Base-by-base conservation (phyloP, 2,797 vertebrate genomes). In the Enteromius viviparus region DNA sequence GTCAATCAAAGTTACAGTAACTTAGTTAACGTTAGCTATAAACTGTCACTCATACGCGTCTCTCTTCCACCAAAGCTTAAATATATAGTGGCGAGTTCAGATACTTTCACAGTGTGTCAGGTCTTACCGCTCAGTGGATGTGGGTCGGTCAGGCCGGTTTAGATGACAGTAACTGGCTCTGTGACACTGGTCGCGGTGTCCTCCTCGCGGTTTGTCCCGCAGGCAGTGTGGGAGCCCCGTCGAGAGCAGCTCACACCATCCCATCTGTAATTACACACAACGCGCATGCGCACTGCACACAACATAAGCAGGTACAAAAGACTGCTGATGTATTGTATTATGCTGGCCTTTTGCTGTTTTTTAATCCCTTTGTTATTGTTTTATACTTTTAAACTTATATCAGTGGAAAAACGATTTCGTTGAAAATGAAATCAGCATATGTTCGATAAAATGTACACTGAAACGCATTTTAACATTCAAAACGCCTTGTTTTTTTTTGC, bases 211-310 rank as follows among this genome's bases (percentile, higher is more conserved):
- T 77, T 9, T 64, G 55, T 81, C 69, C 69, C 29, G 55, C 66
- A 29, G 19, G 78, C 37, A 37, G 29, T 53, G 34, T 75, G 49
- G 3, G 55, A 64, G 60, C 74, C 60, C 80, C 47, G 32, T 34
- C 26, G 69, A 49, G 7, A 76, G 23, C 70, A 49, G 21, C 21
- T 47, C 21, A 47, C 76, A 17, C 15, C 37, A 75, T 85, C 70
- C 77, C 51, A 6, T 55, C 45, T 23, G 58, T 64, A 69, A 81
- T 42, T 45, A 81, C 9, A 8, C 37, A 40, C 12, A 60, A 0
- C 0, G 49, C 87, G 82, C 87, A 84, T 75, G 87, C 87, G 87
- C 80, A 72, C 8, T 49, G n/a, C 34, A 26, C 37, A 21, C 3
- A 37, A 12, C 32, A 49, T n/a, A 40, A 60, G 37, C 47, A 45